Evolutionary conservation across 2,888 invertebrate genomes (phyloP), one percentile per base, ranked within the genome.

Genomic region (Hirtodrosophila alboralis): DNA sequence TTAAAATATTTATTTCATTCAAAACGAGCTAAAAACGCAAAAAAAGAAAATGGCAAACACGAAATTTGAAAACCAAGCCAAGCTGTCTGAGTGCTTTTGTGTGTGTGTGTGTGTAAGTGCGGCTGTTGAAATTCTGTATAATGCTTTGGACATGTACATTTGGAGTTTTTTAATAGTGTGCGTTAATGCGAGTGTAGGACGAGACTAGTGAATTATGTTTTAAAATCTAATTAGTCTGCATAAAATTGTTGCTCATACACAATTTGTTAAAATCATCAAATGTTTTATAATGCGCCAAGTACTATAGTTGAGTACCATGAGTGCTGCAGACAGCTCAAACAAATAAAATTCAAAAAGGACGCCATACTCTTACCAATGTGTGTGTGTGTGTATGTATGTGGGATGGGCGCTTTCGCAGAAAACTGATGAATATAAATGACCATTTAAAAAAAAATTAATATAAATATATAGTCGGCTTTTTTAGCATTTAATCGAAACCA

Each of bases 51-150:
- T 77, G 59, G 70, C 84, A 77, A 77, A 44, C 65, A 64, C 36
- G 44, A 78, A 81, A 63, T 77, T 81, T 69, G 36, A 69, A 77
- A 74, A 59, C 78, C 75, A 77, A 74, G 74, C 81, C 75, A 69
- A 65, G 66, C 69, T 68, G 65, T 75, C 78, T 75, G 85, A 71
- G 72, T 68, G 80, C 33, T 44, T 63, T 30, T 67, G 63, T 79
- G 38, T 62, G 54, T 59, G 66, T 74, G 72, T 68, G 75, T 68
- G 68, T 68, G 53, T 52, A 41, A 51, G 65, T 75, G 70, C 59
- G 65, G 53, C 75, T 84, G 69, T 84, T 79, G 77, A 84, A 84
- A 78, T 84, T 84, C 83, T 84, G 79, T 84, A 84, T 87, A 84
- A 84, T 85, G 79, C 85, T 79, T 74, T 83, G 65, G 63, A 64